Evolutionary conservation across 2,113 vertebrate species (phyloP).

Genomic region (Petrocephalus microphthalmus): DNA sequence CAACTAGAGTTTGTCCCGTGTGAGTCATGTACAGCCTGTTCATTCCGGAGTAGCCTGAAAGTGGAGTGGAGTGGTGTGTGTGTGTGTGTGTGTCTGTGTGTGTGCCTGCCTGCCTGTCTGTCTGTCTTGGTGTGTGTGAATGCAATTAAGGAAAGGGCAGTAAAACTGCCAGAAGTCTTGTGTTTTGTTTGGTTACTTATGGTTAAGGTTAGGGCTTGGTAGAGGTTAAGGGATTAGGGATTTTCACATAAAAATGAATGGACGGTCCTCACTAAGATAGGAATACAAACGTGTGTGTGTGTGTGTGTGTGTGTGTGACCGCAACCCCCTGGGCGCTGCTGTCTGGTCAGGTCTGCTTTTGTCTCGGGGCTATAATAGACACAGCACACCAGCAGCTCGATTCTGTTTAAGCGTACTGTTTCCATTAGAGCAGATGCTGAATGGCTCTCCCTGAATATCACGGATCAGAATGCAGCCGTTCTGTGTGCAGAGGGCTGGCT

Average conservation of each 20-base stretch:
- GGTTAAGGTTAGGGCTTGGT: no score
- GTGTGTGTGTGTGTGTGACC: neutral
- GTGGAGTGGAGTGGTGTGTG: neutral
- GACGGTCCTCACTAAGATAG: no score
- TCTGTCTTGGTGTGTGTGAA: no score
- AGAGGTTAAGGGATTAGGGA: no score
- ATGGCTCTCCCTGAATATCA: neutral
- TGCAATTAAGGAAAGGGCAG: no score
- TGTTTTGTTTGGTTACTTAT: no score
- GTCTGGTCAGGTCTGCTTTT: neutral
- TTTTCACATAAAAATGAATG: no score
- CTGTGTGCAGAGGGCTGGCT: neutral
- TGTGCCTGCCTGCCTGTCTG: neutral
- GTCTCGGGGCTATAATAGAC: neutral
- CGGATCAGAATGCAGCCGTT: neutral
- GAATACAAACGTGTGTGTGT: neutral
- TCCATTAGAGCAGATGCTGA: neutral
- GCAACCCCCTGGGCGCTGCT: neutral
- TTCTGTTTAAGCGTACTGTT: neutral
- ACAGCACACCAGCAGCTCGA: neutral
- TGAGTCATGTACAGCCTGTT: neutral
- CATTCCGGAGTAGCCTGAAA: neutral
- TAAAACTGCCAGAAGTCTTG: no score
- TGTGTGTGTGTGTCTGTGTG: neutral
- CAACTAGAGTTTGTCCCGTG: neutral